phyloP scores from a whole-genome alignment of 2,888 invertebrate species.

The Gasteruption jaculator region DNA sequence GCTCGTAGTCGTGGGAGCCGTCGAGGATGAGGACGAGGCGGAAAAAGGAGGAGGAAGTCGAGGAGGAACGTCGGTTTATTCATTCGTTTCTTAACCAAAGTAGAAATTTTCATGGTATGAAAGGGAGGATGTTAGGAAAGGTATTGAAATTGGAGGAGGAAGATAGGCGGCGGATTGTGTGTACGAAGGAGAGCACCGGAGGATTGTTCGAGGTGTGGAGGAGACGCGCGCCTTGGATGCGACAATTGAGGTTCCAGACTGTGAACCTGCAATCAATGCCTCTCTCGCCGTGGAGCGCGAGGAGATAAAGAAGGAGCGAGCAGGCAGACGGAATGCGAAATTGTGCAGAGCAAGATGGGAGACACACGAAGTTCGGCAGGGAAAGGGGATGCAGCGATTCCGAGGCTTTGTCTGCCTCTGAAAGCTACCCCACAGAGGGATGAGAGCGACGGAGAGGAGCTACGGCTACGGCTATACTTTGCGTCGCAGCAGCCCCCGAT shows the following conservation, averaged over 20 bases:
- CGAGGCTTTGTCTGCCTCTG: conserved; percentile 44
- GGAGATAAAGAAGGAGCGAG: conserved; percentile 24
- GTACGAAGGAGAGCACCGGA: conserved; percentile 23
- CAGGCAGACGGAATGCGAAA: conserved; percentile 7
- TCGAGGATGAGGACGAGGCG: too few relatives aligned
- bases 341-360: neutral
- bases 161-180: conserved; percentile 19
- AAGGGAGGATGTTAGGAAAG: too few relatives aligned
- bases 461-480: too few relatives aligned
- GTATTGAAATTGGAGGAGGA: conserved; percentile 9
- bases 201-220: conserved; percentile 46
- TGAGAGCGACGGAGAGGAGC: too few relatives aligned
- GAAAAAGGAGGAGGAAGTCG: too few relatives aligned
- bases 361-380: conserved; percentile 16
- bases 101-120: too few relatives aligned
- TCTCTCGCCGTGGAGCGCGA: conserved; percentile 28
- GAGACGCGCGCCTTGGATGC: conserved; percentile 46
- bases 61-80: too few relatives aligned
- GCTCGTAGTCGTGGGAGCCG: too few relatives aligned
- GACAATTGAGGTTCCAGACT: conserved; percentile 48
- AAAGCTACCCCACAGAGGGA: too few relatives aligned
- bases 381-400: conserved; percentile 20
- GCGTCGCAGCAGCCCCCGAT: too few relatives aligned
- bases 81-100: too few relatives aligned
- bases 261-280: conserved; percentile 49